Evolutionary conservation across 2,113 vertebrate species (phyloP).

Genomic region (Rhinichthys klamathensis): DNA sequence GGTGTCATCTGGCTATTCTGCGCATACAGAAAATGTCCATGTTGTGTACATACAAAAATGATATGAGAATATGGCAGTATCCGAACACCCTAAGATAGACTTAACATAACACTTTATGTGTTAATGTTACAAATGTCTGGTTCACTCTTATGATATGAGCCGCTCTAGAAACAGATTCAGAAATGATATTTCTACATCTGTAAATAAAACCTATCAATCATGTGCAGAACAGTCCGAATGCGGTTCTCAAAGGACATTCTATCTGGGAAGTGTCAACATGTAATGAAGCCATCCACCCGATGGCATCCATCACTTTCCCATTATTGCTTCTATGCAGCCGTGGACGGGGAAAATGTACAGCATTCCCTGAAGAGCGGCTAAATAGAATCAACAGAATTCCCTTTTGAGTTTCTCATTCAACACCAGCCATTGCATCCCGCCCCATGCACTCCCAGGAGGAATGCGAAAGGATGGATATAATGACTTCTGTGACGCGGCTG

Average conservation of each 20-base stretch:
- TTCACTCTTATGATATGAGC: background rate
- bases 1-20: background rate
- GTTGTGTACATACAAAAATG: background rate
- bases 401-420: background rate
- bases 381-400: conserved; percentile 1
- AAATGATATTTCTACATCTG: conserved; percentile 10
- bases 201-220: conserved; percentile 44
- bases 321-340: conserved; percentile 45
- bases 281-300: conserved; percentile 56
- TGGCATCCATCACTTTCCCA: conserved; percentile 54
- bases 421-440: background rate
- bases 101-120: background rate
- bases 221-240: conserved; percentile 17
- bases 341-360: conserved; percentile 46
- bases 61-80: background rate
- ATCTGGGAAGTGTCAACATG: conserved; percentile 40
- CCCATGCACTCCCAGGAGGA: background rate
- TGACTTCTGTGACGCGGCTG: background rate
- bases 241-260: conserved; percentile 37
- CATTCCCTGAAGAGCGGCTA: conserved; percentile 47
- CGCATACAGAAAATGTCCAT: background rate
- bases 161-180: background rate
- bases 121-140: background rate
- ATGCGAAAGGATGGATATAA: background rate
- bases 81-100: background rate